Base-by-base conservation (phyloP, 2,888 invertebrate species). In the Stictocephala bisonia region DNA sequence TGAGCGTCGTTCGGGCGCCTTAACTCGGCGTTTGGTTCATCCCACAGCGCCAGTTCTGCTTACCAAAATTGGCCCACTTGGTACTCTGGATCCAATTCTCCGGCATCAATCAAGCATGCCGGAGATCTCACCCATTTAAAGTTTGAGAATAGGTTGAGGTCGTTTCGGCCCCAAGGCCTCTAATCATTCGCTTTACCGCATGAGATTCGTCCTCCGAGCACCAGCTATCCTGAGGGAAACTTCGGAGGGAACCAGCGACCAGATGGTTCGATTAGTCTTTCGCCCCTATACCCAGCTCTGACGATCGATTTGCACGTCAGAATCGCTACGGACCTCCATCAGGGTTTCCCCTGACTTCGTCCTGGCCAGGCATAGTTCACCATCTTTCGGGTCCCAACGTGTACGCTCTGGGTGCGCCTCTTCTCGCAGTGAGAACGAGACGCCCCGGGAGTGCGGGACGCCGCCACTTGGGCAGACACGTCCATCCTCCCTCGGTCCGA, bases 101-200 rank as follows among this genome's bases (percentile, higher is more conserved):
- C 84, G 85, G 84, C 86, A 87, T 87, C 87, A 85, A 77, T 64
- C 83, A 84, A 73, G 74, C 64, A 88, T 88, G 87, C 86, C 86
- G 84, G 85, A 86, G 86, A 84, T 89, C 90, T 89, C 87, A 89
- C 89, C n/a, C 89, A 90, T 90, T 91, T 87, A 90, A 89, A 90
- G 90, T 90, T 90, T 90, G 89, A 91, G 89, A 91, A 90, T 90
- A 90, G 89, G 89, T 89, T 86, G 87, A 89, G 87, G 86, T 85
- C 88, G 86, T 89, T 90, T 89, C 88, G 88, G 83, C 87, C 88
- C 88, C 88, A 87, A 89, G 84, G 85, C 90, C 87, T 88, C 86
- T 90, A 90, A 90, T 90, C 89, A 90, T 89, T 91, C 88, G 89
- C 90, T 90, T 90, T 90, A 90, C 89, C 89, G 86, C 87, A 88